These are phyloP conservation scores for Pteronura brasiliensis DNA, from an alignment of 2,113 vertebrate species.

Conservation along the genomic window DNA sequence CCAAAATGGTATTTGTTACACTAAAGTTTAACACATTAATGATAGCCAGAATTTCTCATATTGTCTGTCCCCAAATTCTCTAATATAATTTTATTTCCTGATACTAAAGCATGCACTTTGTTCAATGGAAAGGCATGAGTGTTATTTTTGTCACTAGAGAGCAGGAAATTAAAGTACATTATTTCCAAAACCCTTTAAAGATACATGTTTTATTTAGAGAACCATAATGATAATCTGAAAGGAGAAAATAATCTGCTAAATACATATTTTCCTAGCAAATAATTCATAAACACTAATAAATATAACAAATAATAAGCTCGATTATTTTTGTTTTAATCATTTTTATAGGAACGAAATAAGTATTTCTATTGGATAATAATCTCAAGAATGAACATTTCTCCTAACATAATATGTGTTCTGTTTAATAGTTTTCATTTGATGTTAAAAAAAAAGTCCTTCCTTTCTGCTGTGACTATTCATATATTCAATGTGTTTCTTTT, in stretches of 20 bases:
- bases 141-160: slow-evolving; percentile 82
- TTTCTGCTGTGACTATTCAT: not conserved
- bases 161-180: slow-evolving; percentile 81
- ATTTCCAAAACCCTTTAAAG: not conserved
- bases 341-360: slow-evolving; percentile 34
- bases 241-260: slow-evolving; percentile 23
- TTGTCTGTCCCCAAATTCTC: not conserved
- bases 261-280: slow-evolving; percentile 9
- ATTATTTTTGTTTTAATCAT: slow-evolving; percentile 44
- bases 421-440: slow-evolving; percentile 30
- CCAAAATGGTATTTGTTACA: not conserved
- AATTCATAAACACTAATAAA: slow-evolving; percentile 27
- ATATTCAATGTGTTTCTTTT: not conserved
- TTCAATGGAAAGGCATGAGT: not conserved
- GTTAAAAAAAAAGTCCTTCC: not conserved
- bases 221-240: slow-evolving; percentile 3
- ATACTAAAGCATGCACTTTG: not conserved
- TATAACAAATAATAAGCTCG: not conserved
- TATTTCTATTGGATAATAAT: slow-evolving; percentile 36
- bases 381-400: slow-evolving; percentile 35
- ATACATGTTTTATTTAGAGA: not conserved
- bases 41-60: not conserved
- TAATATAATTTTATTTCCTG: not conserved
- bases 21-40: not conserved
- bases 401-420: not conserved